Conservation (phyloP, 2,113 vertebrate species). For the Poeciliopsis prolifica region DNA sequence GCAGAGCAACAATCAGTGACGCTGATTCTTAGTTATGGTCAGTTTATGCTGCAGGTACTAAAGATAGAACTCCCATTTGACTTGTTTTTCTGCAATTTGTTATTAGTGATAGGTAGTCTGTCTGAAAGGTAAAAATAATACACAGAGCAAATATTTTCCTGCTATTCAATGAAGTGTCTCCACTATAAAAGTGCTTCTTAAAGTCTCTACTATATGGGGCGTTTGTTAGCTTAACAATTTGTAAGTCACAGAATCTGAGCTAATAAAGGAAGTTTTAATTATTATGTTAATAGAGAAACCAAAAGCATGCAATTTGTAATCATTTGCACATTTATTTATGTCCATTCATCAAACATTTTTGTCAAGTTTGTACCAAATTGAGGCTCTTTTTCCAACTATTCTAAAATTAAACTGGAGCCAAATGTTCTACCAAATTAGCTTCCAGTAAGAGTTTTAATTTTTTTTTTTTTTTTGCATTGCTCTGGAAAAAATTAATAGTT, state of each 20-base stretch:
- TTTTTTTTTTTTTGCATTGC: no score
- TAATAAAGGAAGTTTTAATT: conserved; percentile 30
- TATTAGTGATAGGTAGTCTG: conserved; percentile 12
- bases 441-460: not conserved
- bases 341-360: conserved; percentile 16
- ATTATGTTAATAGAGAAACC: conserved; percentile 19
- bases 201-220: not conserved
- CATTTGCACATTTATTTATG: conserved; percentile 33
- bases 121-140: conserved; percentile 21
- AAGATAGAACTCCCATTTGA: conserved; percentile 46
- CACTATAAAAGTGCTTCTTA: conserved; percentile 14
- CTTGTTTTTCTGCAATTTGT: conserved; percentile 50
- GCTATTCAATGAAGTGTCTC: conserved; percentile 20
- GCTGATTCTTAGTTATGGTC: conserved; percentile 50
- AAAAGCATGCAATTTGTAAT: conserved; percentile 27
- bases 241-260: not conserved
- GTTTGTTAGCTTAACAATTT: conserved; percentile 39
- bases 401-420: conserved; percentile 20
- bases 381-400: conserved; percentile 10
- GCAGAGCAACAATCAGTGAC: conserved; percentile 41
- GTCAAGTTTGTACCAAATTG: not conserved
- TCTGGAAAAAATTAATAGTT: no score
- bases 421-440: not conserved
- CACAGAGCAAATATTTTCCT: conserved; percentile 24
- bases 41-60: conserved; percentile 39